Conservation (phyloP, 2,797 vertebrate species). For the Falco biarmicus region DNA sequence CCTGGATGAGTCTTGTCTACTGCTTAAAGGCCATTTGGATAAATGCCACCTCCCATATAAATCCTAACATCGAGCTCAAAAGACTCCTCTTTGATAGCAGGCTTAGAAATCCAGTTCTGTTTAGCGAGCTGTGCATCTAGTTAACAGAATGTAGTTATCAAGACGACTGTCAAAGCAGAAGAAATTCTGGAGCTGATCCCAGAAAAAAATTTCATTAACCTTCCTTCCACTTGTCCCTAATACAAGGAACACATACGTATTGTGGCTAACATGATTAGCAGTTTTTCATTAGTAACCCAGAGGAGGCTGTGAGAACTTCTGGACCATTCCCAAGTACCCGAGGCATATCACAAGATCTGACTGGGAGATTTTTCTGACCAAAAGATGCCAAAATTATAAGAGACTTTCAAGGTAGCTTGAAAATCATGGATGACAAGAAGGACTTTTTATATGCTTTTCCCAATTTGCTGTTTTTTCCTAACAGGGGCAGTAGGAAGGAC, state of each 20-base stretch:
- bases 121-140: not conserved
- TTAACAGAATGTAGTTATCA: slow-evolving; percentile 27
- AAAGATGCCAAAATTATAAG: not conserved
- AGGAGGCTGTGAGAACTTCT: slow-evolving; percentile 6
- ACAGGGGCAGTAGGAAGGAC: not conserved
- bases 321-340: not conserved
- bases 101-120: not conserved
- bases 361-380: slow-evolving; percentile 4
- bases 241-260: not conserved
- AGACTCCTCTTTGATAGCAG: not conserved
- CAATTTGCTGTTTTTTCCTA: not conserved
- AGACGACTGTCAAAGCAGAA: not conserved
- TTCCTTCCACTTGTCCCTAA: not conserved
- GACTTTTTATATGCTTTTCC: not conserved
- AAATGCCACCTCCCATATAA: not conserved
- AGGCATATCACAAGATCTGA: slow-evolving; percentile 26
- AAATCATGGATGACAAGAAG: not conserved
- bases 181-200: slow-evolving; percentile 31
- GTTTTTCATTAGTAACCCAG: slow-evolving; percentile 39
- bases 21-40: not conserved
- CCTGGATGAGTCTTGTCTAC: not conserved
- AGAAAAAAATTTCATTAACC: slow-evolving; percentile 17
- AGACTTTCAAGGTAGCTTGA: not conserved
- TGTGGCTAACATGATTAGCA: slow-evolving; percentile 16
- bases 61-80: not conserved